Evolutionary conservation across 2,888 invertebrate species (phyloP), one percentile per base, ranked within the genome.

Genomic region (Acronicta aceris): DNA sequence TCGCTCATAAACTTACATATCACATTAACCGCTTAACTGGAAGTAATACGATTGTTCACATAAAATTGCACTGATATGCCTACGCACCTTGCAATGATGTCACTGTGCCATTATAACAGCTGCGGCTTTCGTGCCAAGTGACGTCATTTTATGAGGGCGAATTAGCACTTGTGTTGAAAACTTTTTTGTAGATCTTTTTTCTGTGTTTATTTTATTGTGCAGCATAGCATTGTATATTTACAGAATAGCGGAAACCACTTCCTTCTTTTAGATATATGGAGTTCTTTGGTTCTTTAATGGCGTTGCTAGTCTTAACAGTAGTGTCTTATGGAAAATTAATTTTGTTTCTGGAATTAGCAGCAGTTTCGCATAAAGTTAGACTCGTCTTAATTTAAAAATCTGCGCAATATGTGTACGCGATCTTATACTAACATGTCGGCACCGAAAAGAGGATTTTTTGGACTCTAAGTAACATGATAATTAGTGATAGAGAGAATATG

Each of bases 121-220:
- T 76, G 74, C 65, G 69, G 64, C 61, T 86, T 85, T 83, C 84
- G 80, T 88, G 89, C 89, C 89, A 90, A 88, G 78, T 91, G 87
- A 91, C 91, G 89, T 91, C 86, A 91, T 60, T 78, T 80, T 77
- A 83, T 76, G 83, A 79, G 75, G 76, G 74, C 74, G 78, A 81
- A 74, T 78, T 71, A 77, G 59, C 65, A 71, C 55, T 59, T 51
- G 57, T 36, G 47, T 58, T 47, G 12, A 49, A 62, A 59, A 65
- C 41, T 71, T 67, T 71, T 69, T 56, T 33, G 48, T 42, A 2
- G 51, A 38, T 41, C 36, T 41, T 45, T 64, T 59, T 50, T 7
- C 40, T 8, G n/a, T 42, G 36, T 46, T 50, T 42, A 16, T 52
- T n/a, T 16, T 25, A 43, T 0, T 63, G 12, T 33, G 30, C 30